Conservation (phyloP, 2,113 vertebrate genomes). For the Ovis canadensis region DNA sequence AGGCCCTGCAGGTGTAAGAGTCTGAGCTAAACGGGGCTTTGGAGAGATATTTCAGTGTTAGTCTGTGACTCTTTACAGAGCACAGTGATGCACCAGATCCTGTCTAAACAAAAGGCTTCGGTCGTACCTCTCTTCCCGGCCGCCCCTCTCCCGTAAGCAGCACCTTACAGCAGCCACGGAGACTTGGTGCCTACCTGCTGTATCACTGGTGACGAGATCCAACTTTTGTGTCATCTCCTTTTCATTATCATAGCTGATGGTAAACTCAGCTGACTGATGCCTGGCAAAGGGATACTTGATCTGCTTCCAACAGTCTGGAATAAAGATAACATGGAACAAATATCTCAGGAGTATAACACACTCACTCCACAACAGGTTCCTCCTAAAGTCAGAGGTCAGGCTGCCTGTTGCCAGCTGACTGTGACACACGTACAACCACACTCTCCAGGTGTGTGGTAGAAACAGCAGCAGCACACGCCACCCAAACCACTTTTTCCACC, state of each 20-base stretch:
- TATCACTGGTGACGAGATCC: conserved; percentile 86
- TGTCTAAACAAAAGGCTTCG: not conserved
- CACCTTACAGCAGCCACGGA: not conserved
- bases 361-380: rapidly evolving
- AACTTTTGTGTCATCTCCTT: conserved; percentile 86
- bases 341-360: not conserved
- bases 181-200: conserved; percentile 81
- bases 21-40: not conserved
- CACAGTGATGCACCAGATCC: not conserved
- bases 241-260: conserved; percentile 88
- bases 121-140: not conserved
- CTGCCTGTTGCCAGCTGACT: not conserved
- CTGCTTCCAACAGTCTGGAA: conserved; percentile 89
- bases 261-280: conserved; percentile 88
- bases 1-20: not conserved
- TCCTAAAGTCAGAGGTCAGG: not conserved
- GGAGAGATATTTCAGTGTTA: not conserved
- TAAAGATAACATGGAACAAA: not conserved
- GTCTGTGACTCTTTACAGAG: not conserved
- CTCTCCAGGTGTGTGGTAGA: not conserved
- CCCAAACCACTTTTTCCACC: not conserved
- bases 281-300: conserved; percentile 86
- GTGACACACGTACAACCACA: not conserved
- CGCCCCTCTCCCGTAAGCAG: not conserved
- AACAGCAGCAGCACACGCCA: no score